Base-by-base conservation (phyloP, 2,797 vertebrate genomes). In the Eurystomus glaucurus region DNA sequence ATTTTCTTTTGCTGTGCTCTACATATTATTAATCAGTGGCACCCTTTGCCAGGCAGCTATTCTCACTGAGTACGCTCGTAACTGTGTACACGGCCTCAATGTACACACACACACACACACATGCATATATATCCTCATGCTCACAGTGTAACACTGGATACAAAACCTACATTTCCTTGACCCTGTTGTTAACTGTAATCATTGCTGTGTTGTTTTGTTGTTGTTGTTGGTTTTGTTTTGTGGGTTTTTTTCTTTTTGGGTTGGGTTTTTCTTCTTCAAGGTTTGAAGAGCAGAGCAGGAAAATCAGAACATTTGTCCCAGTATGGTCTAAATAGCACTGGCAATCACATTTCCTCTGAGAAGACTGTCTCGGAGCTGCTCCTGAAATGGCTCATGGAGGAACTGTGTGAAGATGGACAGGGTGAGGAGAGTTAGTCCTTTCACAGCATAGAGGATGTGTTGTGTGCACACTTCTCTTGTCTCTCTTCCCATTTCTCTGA, bases 381-480 rank as follows among this genome's bases (percentile, higher is more conserved):
- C 48, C 90, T 90, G 90, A 96, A 80, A 55, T 37, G 72, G 85
- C 85, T 97, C 20, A 31, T 52, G 72, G 88, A 86, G 29, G 96
- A 97, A 71, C 75, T 97, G 23, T 97, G 96, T 86, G 94, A 94
- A 77, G 33, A 86, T 21, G 55, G 39, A 62, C n/a, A 51, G 4
- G 85, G 94, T 96, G 61, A 96, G 88, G 26, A 72, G 58, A 1
- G 0, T 70, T 18, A 62, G 6, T 54, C n/a, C 51, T 80, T 61
- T 35, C 43, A 37, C 11, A 81, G 52, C 35, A 22, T 0, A 23
- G 51, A 35, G 28, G 29, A 48, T 0, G 0, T 23, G 31, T 25
- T 58, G 10, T 2, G 29, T 33, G 18, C 28, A 39, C 31, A 8
- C 4, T 60, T 62, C 39, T 51, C 12, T 39, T 70, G 21, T 66